phyloP scores from a whole-genome alignment of 2,888 invertebrate species.

The Hanleya hanleyi region DNA sequence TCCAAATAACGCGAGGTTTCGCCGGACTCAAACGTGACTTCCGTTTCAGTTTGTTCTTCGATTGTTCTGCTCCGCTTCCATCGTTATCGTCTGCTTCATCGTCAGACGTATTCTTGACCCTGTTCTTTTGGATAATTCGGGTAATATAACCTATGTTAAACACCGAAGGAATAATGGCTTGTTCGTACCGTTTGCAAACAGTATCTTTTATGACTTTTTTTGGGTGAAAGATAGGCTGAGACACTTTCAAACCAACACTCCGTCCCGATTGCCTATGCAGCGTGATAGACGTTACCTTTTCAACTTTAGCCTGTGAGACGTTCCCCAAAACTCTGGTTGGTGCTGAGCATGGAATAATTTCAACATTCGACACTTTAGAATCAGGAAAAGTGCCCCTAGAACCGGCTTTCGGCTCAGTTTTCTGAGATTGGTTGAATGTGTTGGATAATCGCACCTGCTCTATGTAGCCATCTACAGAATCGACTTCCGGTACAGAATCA shows the following conservation, averaged over 20 bases:
- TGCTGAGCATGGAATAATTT: too few species aligned
- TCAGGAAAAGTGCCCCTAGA: too few species aligned
- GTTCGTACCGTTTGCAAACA: neutral
- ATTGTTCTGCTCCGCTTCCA: neutral
- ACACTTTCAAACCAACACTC: too few species aligned
- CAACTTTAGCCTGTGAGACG: too few species aligned
- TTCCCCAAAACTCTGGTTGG: too few species aligned
- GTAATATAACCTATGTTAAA: neutral
- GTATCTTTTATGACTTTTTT: too few species aligned
- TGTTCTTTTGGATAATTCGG: neutral
- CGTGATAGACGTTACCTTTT: too few species aligned
- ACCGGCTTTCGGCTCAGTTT: too few species aligned
- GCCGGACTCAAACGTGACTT: neutral
- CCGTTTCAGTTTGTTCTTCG: neutral
- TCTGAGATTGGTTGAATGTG: too few species aligned
- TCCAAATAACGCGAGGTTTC: slow-evolving; percentile 5
- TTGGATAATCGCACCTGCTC: neutral
- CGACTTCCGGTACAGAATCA: neutral
- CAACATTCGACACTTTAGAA: too few species aligned
- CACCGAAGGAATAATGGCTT: neutral
- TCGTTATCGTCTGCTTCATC: neutral
- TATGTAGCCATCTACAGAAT: neutral
- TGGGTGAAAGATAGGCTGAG: too few species aligned
- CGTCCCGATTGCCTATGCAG: too few species aligned
- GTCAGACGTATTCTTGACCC: neutral